A percentile compares a stretch with the other conserved stretches of the same genome.
Conservation (phyloP, 2,888 invertebrate genomes). For the Neoascia interrupta region DNA sequence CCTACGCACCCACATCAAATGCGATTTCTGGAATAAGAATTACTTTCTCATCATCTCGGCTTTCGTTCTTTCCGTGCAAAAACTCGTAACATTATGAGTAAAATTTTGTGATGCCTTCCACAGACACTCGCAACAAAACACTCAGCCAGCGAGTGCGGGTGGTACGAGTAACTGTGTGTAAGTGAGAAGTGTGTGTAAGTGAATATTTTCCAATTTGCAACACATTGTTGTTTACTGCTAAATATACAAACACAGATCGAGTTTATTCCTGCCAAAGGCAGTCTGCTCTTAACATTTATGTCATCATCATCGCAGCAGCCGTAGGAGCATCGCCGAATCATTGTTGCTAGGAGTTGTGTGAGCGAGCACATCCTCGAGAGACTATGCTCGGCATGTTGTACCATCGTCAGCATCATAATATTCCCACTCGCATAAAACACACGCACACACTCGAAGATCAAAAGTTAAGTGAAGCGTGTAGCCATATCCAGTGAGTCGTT, state of each 20-base stretch:
- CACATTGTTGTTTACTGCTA: slow-evolving; percentile 61
- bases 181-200: slow-evolving; percentile 31
- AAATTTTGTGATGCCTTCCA: slow-evolving; percentile 51
- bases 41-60: slow-evolving; percentile 47
- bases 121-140: not conserved
- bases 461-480: slow-evolving; percentile 2
- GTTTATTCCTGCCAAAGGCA: slow-evolving; percentile 34
- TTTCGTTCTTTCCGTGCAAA: slow-evolving; percentile 22
- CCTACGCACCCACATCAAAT: not conserved
- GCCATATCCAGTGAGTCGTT: slow-evolving; percentile 29
- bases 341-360: slow-evolving; percentile 30
- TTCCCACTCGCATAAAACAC: not conserved
- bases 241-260: slow-evolving; percentile 30
- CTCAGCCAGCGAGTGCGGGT: not conserved
- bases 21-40: slow-evolving; percentile 28
- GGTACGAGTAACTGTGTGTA: too few species aligned
- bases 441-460: not conserved
- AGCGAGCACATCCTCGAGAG: slow-evolving; percentile 32
- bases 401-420: slow-evolving; percentile 13
- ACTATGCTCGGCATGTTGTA: slow-evolving; percentile 37
- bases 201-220: slow-evolving; percentile 65
- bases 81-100: slow-evolving; percentile 54
- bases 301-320: slow-evolving; percentile 24
- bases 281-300: slow-evolving; percentile 26
- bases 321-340: slow-evolving; percentile 5